Evolutionary conservation across 2,113 vertebrate species (phyloP).

Genomic region (Sitta europaea): DNA sequence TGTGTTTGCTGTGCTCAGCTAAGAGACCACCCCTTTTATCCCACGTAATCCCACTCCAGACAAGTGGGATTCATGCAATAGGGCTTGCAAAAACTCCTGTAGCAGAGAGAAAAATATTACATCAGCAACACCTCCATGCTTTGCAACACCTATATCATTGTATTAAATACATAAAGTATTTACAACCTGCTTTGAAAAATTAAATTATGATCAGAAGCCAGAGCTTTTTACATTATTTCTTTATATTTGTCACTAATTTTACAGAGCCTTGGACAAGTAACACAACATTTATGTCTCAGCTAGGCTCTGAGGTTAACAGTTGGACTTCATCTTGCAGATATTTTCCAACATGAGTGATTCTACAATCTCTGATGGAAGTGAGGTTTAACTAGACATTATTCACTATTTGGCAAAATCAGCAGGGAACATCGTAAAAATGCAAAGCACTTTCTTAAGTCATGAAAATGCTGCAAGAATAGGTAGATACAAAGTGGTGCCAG

Average conservation of each 20-base stretch:
- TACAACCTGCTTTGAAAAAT: neutral
- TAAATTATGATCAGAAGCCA: neutral
- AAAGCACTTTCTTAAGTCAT: neutral
- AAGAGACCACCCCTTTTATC: rapidly evolving
- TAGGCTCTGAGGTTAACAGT: neutral
- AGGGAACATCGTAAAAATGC: neutral
- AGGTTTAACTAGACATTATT: neutral
- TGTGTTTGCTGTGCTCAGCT: neutral
- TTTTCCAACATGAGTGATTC: neutral
- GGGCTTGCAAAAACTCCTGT: neutral
- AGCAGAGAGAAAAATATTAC: neutral
- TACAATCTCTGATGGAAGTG: neutral
- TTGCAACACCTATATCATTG: neutral
- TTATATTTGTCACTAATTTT: neutral
- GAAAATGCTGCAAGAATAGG: neutral
- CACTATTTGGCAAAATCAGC: neutral
- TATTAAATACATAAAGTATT: neutral
- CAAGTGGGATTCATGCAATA: neutral
- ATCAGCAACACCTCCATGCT: neutral
- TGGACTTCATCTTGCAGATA: neutral
- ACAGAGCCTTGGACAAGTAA: neutral
- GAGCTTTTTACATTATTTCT: neutral
- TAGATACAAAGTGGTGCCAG: neutral
- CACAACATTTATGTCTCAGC: neutral
- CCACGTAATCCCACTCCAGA: rapidly evolving